Conservation (phyloP, 1,140 invertebrate species). For the Mercenaria mercenaria region DNA sequence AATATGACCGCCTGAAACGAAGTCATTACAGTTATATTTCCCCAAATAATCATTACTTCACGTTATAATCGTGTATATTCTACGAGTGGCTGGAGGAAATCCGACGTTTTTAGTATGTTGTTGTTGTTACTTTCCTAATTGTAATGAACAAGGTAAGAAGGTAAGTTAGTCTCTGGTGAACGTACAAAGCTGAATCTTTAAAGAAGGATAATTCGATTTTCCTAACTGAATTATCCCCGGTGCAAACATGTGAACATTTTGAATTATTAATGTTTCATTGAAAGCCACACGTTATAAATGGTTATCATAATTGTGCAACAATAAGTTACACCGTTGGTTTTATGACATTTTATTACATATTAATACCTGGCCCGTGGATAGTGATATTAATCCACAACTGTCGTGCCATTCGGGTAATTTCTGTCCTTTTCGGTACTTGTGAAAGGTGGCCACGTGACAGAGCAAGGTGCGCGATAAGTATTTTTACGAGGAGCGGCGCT, state of each 20-base stretch:
- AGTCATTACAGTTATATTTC: too few relatives aligned
- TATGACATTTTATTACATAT: slow-evolving; percentile 63
- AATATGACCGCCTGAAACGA: too few relatives aligned
- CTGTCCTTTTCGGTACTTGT: slow-evolving; percentile 41
- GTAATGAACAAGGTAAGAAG: too few relatives aligned
- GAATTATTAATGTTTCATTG: slow-evolving; percentile 25
- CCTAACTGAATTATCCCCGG: too few relatives aligned
- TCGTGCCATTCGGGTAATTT: slow-evolving; percentile 47
- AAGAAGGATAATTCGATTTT: too few relatives aligned
- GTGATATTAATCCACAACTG: slow-evolving; percentile 37
- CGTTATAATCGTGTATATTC: too few relatives aligned
- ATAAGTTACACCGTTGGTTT: slow-evolving; percentile 29
- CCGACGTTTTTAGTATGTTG: too few relatives aligned
- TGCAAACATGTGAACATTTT: slow-evolving; percentile 19
- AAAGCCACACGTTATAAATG: slow-evolving; percentile 30
- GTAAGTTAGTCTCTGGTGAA: too few relatives aligned
- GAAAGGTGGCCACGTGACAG: slow-evolving; percentile 26
- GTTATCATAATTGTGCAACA: slow-evolving; percentile 42
- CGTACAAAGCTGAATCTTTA: too few relatives aligned
- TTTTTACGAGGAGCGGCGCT: slow-evolving; percentile 57
- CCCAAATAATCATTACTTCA: too few relatives aligned
- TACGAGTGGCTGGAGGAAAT: too few relatives aligned
- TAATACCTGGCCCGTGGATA: slow-evolving; percentile 51
- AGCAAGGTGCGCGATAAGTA: slow-evolving; percentile 65
- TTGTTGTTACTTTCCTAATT: too few relatives aligned